Percentiles rank a stretch among this genome's conserved stretches.
Conservation (phyloP, 30 jellyfish, hydroid and myxozoan species). For the Aurelia sp. region DNA sequence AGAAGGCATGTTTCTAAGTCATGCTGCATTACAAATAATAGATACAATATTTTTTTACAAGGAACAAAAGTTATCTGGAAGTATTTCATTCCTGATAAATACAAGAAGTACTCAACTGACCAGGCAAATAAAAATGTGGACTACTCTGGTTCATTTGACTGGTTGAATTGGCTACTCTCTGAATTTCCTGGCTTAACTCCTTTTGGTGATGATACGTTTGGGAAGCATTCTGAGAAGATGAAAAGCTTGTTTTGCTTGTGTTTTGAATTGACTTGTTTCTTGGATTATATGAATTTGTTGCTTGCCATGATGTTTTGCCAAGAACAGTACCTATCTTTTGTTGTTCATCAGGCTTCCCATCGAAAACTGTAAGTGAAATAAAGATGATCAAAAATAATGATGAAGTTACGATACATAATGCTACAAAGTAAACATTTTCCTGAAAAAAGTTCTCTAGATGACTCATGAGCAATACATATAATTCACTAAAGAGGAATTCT, state of each 20-base stretch:
- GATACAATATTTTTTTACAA: too few species aligned
- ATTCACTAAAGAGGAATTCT: too few species aligned
- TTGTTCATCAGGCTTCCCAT: too few species aligned
- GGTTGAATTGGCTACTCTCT: slow-evolving; percentile 3
- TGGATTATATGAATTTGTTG: slow-evolving; percentile 5
- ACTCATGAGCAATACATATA: too few species aligned
- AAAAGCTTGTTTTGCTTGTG: background rate
- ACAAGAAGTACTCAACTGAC: background rate
- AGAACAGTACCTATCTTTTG: too few species aligned
- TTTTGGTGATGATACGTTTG: background rate
- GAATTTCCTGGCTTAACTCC: background rate
- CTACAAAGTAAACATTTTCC: too few species aligned
- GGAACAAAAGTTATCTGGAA: background rate
- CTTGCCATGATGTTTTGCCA: slow-evolving; percentile 42
- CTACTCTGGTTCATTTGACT: slow-evolving; percentile 42
- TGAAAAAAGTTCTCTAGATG: too few species aligned
- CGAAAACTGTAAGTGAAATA: too few species aligned
- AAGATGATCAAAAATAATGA: too few species aligned
- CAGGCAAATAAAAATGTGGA: slow-evolving; percentile 67
- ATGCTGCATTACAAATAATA: too few species aligned
- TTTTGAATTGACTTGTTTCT: background rate
- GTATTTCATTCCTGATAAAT: background rate
- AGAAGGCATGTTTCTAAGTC: too few species aligned
- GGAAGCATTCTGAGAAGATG: slow-evolving; percentile 2
- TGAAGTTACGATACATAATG: too few species aligned